These are phyloP conservation scores for Lasioglossum lativentre DNA, from an alignment of 2,888 invertebrate genomes.

Conservation along the genomic window DNA sequence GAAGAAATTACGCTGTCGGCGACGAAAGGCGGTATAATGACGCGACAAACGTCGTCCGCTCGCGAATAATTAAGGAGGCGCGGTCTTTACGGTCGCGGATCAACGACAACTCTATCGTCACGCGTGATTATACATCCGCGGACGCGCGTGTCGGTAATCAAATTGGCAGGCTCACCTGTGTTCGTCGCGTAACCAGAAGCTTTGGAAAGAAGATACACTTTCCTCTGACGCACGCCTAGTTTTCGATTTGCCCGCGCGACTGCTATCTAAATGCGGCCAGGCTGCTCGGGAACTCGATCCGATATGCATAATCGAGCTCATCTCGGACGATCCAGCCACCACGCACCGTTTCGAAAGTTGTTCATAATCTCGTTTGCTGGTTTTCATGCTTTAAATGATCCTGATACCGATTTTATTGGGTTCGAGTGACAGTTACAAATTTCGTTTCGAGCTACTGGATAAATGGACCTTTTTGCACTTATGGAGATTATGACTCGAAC, in stretches of 20 bases:
- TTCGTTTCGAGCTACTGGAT: no score
- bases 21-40: slow-evolving; percentile 35
- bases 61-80: slow-evolving; percentile 44
- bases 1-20: slow-evolving; percentile 36
- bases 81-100: slow-evolving; percentile 20
- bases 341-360: neutral
- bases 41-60: slow-evolving; percentile 36
- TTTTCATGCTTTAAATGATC: neutral
- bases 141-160: slow-evolving; percentile 16
- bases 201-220: neutral
- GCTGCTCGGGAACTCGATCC: neutral
- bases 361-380: neutral
- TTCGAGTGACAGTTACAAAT: no score
- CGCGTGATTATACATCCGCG: slow-evolving; percentile 14
- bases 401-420: no score
- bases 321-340: neutral
- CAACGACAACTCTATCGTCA: slow-evolving; percentile 31
- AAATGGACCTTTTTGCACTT: no score
- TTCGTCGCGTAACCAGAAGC: neutral
- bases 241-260: neutral
- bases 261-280: neutral
- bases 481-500: no score
- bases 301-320: neutral
- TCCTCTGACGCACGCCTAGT: neutral
- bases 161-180: slow-evolving; percentile 11